phyloP scores from a whole-genome alignment of 2,888 invertebrate species.

The Parochlus steinenii region DNA sequence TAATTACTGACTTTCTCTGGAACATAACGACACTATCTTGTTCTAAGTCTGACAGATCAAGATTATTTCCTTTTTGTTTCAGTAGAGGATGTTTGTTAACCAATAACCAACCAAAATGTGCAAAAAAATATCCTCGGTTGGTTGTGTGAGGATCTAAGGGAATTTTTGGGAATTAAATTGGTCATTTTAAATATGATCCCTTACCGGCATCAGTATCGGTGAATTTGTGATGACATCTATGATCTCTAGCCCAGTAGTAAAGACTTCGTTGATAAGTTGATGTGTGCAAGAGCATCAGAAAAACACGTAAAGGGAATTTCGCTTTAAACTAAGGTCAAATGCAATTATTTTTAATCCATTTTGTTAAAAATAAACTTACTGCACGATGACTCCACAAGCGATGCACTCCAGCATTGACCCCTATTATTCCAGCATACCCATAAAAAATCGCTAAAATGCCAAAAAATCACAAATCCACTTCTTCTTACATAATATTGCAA shows the following conservation, averaged over 20 bases:
- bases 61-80: conserved; percentile 58
- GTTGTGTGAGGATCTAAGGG: conserved; percentile 86
- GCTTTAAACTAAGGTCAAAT: too few species aligned
- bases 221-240: conserved; percentile 79
- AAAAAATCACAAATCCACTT: too few species aligned
- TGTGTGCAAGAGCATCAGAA: conserved; percentile 67
- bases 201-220: conserved; percentile 75
- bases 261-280: conserved; percentile 78
- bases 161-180: too few species aligned
- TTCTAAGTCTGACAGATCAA: conserved; percentile 78
- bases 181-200: too few species aligned
- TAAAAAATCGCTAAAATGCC: too few species aligned
- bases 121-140: conserved; percentile 81
- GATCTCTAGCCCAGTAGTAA: conserved; percentile 72
- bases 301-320: conserved; percentile 59
- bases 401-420: conserved; percentile 92
- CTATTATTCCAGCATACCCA: too few species aligned
- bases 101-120: conserved; percentile 89
- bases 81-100: conserved; percentile 78
- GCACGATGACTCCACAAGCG: conserved; percentile 85
- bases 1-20: conserved; percentile 56
- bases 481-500: too few species aligned
- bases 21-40: conserved; percentile 70
- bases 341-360: too few species aligned
- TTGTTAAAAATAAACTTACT: too few species aligned